Percentiles rank a stretch among this genome's conserved stretches.
Conservation (phyloP, 2,113 vertebrate genomes). For the Naja naja region DNA sequence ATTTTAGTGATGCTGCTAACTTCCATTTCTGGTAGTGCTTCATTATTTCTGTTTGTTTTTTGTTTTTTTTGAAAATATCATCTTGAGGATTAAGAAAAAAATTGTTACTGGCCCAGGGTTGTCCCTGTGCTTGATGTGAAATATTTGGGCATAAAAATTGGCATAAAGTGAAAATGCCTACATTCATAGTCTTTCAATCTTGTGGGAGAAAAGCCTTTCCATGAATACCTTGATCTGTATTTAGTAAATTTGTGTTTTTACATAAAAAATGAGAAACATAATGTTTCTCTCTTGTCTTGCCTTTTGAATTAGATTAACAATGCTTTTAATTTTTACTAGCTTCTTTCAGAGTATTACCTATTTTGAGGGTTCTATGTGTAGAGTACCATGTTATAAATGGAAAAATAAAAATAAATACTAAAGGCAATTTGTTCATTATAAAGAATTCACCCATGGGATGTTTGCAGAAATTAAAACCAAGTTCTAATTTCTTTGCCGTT, state of each 20-base stretch:
- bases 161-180: not conserved
- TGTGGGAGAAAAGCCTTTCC: not conserved
- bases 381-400: not conserved
- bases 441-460: conserved; percentile 42
- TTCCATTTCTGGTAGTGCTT: not conserved
- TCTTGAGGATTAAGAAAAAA: not conserved
- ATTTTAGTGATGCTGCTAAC: not conserved
- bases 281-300: not conserved
- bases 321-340: not conserved
- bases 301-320: not conserved
- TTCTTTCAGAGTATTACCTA: not conserved
- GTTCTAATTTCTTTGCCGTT: conserved; percentile 34
- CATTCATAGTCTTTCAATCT: not conserved
- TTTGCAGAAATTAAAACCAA: conserved; percentile 27
- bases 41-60: not conserved
- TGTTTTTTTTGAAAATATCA: not conserved
- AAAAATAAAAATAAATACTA: conserved; percentile 6
- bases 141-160: not conserved
- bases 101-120: not conserved
- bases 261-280: not conserved
- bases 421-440: conserved; percentile 35
- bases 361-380: not conserved
- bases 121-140: not conserved
- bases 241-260: not conserved
- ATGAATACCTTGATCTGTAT: not conserved